These are phyloP conservation scores for Salminus brasiliensis DNA, from an alignment of 2,113 vertebrate species.

Conservation along the genomic window DNA sequence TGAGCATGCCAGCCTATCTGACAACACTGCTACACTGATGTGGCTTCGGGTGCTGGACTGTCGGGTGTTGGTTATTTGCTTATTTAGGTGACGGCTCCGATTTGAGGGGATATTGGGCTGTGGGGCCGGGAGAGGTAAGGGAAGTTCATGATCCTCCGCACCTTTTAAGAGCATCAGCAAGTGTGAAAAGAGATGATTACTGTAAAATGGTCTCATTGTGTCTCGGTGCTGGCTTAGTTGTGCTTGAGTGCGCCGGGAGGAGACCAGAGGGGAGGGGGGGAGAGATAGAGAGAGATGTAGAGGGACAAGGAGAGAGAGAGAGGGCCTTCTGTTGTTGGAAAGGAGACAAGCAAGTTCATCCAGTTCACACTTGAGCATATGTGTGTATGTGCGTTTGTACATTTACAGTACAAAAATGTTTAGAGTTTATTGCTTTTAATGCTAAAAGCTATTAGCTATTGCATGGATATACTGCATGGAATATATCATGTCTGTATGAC, in stretches of 20 bases:
- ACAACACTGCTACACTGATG: not conserved
- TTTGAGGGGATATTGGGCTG: conserved; percentile 24
- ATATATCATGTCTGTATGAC: too few relatives aligned
- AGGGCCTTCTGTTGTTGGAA: not conserved
- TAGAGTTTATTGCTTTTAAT: too few relatives aligned
- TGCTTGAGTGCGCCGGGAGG: conserved; percentile 62
- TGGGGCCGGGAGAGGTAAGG: conserved; percentile 11
- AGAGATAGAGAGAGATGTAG: not conserved
- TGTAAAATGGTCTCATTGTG: conserved; percentile 62
- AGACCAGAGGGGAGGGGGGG: conserved; percentile 57
- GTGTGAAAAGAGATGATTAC: conserved; percentile 67
- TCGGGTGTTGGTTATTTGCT: conserved; percentile 8
- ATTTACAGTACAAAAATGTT: too few relatives aligned
- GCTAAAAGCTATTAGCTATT: too few relatives aligned
- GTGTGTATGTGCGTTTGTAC: not conserved
- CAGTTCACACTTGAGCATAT: not conserved
- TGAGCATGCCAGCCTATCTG: not conserved
- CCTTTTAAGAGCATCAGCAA: conserved; percentile 67
- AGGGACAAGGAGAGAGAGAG: not conserved
- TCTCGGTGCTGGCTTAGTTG: conserved; percentile 62
- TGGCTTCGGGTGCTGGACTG: not conserved
- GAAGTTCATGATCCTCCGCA: conserved; percentile 55
- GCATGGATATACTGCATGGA: too few relatives aligned
- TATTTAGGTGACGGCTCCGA: conserved; percentile 4
- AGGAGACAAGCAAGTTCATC: not conserved